phyloP scores from a whole-genome alignment of 2,113 vertebrate species.

The Otocyon megalotis region DNA sequence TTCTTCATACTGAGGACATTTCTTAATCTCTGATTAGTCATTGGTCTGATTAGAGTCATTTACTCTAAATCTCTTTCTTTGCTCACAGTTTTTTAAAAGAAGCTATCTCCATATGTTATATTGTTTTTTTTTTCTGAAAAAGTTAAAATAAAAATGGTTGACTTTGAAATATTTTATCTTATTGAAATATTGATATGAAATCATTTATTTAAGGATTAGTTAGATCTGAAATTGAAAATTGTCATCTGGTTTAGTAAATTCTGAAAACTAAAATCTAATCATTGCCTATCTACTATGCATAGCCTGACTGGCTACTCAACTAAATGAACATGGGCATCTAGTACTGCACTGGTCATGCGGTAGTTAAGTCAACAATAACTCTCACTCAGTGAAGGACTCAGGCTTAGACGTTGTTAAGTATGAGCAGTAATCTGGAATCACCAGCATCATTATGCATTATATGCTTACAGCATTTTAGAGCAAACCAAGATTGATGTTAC shows the following conservation, averaged over 20 bases:
- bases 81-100: conserved; percentile 7
- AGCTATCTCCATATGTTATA: neutral
- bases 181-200: conserved; percentile 51
- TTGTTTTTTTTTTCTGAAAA: neutral
- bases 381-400: neutral
- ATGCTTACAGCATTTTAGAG: conserved; percentile 35
- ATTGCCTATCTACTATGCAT: neutral
- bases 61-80: neutral
- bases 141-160: conserved; percentile 23
- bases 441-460: neutral
- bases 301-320: neutral
- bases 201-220: conserved; percentile 10
- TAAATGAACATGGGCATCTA: neutral
- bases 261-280: conserved; percentile 16
- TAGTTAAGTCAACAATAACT: neutral
- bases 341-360: neutral
- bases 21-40: neutral
- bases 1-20: neutral
- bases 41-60: neutral
- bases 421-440: neutral
- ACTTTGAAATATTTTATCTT: conserved; percentile 60
- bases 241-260: conserved; percentile 29
- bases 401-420: neutral
- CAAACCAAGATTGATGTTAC: conserved; percentile 25
- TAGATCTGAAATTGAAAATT: conserved; percentile 52